These are phyloP conservation scores for Notarius lentiginosus DNA, from an alignment of 2,113 vertebrate species.

Conservation along the genomic window DNA sequence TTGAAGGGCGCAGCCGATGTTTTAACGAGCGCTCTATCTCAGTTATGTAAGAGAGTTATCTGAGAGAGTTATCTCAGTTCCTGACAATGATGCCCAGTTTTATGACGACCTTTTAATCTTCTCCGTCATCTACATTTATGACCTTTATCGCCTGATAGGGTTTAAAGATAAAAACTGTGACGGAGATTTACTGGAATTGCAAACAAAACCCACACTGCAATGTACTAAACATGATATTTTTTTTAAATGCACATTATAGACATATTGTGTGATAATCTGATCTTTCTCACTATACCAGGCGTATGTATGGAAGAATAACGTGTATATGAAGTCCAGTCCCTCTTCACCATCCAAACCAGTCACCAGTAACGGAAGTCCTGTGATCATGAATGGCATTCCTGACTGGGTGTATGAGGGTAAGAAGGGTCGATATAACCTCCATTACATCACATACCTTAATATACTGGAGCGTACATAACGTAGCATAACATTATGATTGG, in stretches of 20 bases:
- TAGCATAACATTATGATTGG: not conserved
- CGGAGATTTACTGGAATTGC: not conserved
- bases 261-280: not conserved
- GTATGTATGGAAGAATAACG: slow-evolving; percentile 85
- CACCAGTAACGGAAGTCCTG: slow-evolving; percentile 76
- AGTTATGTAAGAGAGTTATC: not conserved
- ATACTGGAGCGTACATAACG: not conserved
- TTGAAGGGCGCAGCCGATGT: not conserved
- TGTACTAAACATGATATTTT: not conserved
- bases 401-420: slow-evolving; percentile 98
- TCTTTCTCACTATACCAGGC: slow-evolving; percentile 66
- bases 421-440: not conserved
- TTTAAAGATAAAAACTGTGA: slow-evolving; percentile 4
- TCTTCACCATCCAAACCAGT: slow-evolving; percentile 67
- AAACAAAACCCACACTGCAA: not conserved
- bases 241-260: not conserved
- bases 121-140: not conserved
- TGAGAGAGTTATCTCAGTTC: not conserved
- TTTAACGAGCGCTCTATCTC: not conserved
- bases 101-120: not conserved
- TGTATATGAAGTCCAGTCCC: slow-evolving; percentile 83
- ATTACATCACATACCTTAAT: not conserved
- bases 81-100: not conserved
- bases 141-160: not conserved
- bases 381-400: slow-evolving; percentile 90